These are phyloP conservation scores for Neoscelio sp. DNA, from an alignment of 2,888 invertebrate species.

Conservation along the genomic window DNA sequence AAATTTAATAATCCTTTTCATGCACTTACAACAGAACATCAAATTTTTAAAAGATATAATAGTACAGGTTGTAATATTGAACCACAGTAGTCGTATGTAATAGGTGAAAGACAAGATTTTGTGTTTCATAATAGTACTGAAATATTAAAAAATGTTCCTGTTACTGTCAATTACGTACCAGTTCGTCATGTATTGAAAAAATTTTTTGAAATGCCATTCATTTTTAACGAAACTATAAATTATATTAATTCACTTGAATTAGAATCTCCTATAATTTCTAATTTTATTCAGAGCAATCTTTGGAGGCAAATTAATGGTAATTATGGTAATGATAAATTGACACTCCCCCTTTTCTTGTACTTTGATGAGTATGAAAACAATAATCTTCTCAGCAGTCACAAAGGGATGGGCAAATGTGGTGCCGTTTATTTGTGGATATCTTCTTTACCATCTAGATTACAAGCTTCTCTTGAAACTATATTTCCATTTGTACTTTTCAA, in stretches of 20 bases:
- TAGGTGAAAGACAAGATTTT: slow-evolving; percentile 53
- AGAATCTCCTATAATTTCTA: slow-evolving; percentile 40
- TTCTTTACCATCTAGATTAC: slow-evolving; percentile 54
- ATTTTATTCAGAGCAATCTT: slow-evolving; percentile 54
- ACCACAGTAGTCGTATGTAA: slow-evolving; percentile 42
- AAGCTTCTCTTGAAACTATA: slow-evolving; percentile 40
- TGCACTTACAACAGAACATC: slow-evolving; percentile 4
- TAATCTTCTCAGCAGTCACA: slow-evolving; percentile 66
- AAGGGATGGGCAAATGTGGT: slow-evolving; percentile 67
- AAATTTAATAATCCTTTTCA: slow-evolving; percentile 1
- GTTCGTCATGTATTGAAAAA: slow-evolving; percentile 36
- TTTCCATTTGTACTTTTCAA: slow-evolving; percentile 24
- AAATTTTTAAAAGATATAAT: slow-evolving; percentile 45
- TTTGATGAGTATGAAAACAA: slow-evolving; percentile 68
- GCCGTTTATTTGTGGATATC: slow-evolving; percentile 58
- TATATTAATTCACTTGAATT: slow-evolving; percentile 38
- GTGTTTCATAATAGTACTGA: slow-evolving; percentile 2
- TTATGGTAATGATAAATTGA: background rate
- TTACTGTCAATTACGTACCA: slow-evolving; percentile 54
- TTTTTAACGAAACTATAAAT: slow-evolving; percentile 36
- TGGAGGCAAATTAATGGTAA: slow-evolving; percentile 44
- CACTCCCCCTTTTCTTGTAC: slow-evolving; percentile 63
- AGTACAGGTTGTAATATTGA: slow-evolving; percentile 25
- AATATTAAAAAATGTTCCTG: slow-evolving; percentile 37
- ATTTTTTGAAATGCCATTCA: slow-evolving; percentile 48